Base-by-base conservation (phyloP, 2,888 invertebrate species). In the Taenaris catops region DNA sequence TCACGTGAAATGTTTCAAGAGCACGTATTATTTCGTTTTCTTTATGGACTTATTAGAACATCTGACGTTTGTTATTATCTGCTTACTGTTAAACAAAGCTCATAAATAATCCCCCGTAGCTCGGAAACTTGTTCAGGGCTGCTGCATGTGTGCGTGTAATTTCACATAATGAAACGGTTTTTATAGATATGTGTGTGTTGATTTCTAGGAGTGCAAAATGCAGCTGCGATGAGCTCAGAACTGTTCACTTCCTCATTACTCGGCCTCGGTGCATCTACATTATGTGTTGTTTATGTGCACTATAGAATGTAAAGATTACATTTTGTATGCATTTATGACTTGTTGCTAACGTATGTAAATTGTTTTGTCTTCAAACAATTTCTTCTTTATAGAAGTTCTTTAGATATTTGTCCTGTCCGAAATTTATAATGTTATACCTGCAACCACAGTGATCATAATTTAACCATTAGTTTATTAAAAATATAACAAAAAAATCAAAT, bases 161-260 rank as follows among this genome's bases (percentile, higher is more conserved):
- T 19, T 28, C 26, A 36, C 35, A 38, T n/a, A 32, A 35, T 34
- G 32, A 33, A 44, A 29, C 42, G 14, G 33, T 42, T 35, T 26
- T 25, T 42, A 29, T 43, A 19, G 8, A 23, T 36, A 18, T 28
- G 31, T 11, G 26, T 32, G 48, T 28, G 28, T 46, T 59, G 58
- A 54, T 61, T 58, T 63, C 56, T 53, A 59, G 50, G 56, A 62
- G 59, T 55, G 58, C 58, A 52, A 51, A 62, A 62, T 68, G 75
- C 75, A 74, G 67, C 68, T 75, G 70, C 59, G 59, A 55, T 49
- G 51, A 46, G 49, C 58, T 56, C 52, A 46, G 47, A 44, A 48
- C 48, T 51, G 46, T 50, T 56, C 57, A 57, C 65, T 72, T 72
- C 70, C 70, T 65, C 61, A 61, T 68, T 53, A 54, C 47, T 49